These are phyloP conservation scores for Torymus auratus DNA, from an alignment of 2,888 invertebrate species.

Conservation along the genomic window DNA sequence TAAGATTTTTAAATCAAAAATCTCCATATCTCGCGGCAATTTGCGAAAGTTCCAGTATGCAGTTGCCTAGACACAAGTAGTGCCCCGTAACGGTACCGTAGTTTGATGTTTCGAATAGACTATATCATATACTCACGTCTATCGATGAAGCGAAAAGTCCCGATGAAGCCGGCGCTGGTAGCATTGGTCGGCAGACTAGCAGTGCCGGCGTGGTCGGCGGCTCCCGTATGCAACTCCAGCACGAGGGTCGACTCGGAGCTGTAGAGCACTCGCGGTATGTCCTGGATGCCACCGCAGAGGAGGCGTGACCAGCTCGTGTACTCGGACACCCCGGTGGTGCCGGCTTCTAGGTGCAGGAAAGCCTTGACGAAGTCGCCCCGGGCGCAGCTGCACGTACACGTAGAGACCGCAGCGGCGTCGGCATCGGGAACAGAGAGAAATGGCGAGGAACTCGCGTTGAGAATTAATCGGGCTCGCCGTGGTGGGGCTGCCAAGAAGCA, in stretches of 20 bases:
- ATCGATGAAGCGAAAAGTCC: slow-evolving; percentile 87
- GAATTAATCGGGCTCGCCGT: slow-evolving; percentile 41
- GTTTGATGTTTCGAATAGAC: background rate
- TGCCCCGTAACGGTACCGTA: background rate
- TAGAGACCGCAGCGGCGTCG: background rate
- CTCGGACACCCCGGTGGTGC: slow-evolving; percentile 84
- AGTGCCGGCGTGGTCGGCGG: background rate
- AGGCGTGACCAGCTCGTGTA: slow-evolving; percentile 86
- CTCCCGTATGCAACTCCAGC: slow-evolving; percentile 84
- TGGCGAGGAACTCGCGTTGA: slow-evolving; percentile 28
- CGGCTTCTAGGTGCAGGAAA: slow-evolving; percentile 85
- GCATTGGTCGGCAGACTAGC: slow-evolving; percentile 79
- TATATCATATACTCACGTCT: slow-evolving; percentile 81
- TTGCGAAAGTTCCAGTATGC: background rate
- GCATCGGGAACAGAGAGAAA: slow-evolving; percentile 26
- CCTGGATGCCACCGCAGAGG: slow-evolving; percentile 84
- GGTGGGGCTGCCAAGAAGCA: background rate
- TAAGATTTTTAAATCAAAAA: no score
- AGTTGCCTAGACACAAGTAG: background rate
- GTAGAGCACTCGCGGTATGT: slow-evolving; percentile 85
- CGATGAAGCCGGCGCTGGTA: slow-evolving; percentile 86
- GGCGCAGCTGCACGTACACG: slow-evolving; percentile 80
- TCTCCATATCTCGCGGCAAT: slow-evolving; percentile 5
- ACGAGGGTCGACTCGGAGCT: slow-evolving; percentile 86
- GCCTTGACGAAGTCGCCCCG: slow-evolving; percentile 87